Percentiles rank a stretch among this genome's conserved stretches.
Conservation (phyloP, 2,113 vertebrate genomes). For the Nyctereutes procyonoides region DNA sequence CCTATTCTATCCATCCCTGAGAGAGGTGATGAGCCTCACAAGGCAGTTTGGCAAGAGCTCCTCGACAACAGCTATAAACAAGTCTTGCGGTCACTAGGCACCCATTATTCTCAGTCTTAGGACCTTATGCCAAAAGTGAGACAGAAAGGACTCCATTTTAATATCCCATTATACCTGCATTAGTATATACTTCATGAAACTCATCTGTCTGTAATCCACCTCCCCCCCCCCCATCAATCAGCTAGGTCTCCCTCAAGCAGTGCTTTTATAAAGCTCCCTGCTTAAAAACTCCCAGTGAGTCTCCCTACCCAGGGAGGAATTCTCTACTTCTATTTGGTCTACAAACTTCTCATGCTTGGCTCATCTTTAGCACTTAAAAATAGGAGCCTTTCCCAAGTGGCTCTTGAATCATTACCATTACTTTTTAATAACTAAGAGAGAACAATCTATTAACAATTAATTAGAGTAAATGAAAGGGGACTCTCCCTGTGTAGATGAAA, state of each 20-base stretch:
- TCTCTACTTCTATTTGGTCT: background rate
- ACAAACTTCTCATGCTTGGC: background rate
- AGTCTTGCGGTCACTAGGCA: background rate
- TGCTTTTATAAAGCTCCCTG: background rate
- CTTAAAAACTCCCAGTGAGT: background rate
- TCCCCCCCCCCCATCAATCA: too few relatives aligned
- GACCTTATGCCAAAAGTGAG: background rate
- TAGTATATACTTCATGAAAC: background rate
- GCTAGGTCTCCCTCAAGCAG: background rate
- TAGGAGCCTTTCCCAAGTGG: constrained; percentile 64
- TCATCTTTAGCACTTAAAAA: constrained; percentile 66
- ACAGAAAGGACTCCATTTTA: background rate
- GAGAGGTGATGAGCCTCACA: background rate
- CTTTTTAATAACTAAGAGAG: constrained; percentile 74
- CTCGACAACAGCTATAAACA: background rate
- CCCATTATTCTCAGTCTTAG: background rate
- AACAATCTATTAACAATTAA: constrained; percentile 80
- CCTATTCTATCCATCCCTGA: background rate
- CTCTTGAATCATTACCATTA: constrained; percentile 70
- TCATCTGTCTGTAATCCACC: background rate
- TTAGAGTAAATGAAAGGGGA: constrained; percentile 78
- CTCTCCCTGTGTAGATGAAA: constrained; percentile 66
- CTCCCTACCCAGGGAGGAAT: background rate
- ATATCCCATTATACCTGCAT: background rate
- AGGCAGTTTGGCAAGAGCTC: background rate